phyloP scores from a whole-genome alignment of 2,797 vertebrate species.

The Mormyrus proboscirostris region DNA sequence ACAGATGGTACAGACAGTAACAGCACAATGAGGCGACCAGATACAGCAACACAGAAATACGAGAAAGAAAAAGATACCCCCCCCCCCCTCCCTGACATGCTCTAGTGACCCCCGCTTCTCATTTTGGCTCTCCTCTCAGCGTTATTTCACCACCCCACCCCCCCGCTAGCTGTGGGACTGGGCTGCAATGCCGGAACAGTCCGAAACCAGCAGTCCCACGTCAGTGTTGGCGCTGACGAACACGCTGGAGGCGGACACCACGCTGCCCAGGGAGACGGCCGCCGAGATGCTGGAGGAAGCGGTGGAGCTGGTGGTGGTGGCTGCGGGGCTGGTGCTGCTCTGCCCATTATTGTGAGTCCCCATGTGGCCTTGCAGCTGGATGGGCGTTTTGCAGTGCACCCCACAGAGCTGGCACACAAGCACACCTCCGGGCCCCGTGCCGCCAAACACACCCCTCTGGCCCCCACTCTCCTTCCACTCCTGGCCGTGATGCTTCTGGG shows the following conservation, averaged over 20 bases:
- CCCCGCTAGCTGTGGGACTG: conserved; percentile 67
- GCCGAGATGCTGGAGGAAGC: conserved; percentile 40
- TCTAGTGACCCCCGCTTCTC: not conserved
- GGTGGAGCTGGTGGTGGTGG: conserved; percentile 46
- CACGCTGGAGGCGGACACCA: conserved; percentile 59
- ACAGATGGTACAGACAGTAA: conserved; percentile 50
- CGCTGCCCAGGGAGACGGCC: conserved; percentile 61
- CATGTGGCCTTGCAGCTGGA: conserved; percentile 90
- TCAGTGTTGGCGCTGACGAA: conserved; percentile 62
- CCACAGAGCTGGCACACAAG: conserved; percentile 83
- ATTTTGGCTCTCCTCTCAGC: not conserved
- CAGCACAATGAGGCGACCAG: not conserved
- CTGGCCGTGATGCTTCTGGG: conserved; percentile 88
- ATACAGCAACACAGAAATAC: not conserved
- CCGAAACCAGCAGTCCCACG: conserved; percentile 67
- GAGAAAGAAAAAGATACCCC: not conserved
- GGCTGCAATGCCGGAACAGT: conserved; percentile 68
- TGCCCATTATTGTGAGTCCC: conserved; percentile 65
- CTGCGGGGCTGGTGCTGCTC: conserved; percentile 45
- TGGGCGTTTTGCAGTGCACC: conserved; percentile 86
- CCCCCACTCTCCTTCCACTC: conserved; percentile 79
- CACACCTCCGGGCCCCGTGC: conserved; percentile 50
- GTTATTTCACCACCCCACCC: not conserved
- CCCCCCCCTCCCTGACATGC: not conserved
- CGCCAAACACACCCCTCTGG: conserved; percentile 71